These are phyloP conservation scores for Drosophila sturtevanti DNA, from an alignment of 1,140 invertebrate species.

Conservation along the genomic window DNA sequence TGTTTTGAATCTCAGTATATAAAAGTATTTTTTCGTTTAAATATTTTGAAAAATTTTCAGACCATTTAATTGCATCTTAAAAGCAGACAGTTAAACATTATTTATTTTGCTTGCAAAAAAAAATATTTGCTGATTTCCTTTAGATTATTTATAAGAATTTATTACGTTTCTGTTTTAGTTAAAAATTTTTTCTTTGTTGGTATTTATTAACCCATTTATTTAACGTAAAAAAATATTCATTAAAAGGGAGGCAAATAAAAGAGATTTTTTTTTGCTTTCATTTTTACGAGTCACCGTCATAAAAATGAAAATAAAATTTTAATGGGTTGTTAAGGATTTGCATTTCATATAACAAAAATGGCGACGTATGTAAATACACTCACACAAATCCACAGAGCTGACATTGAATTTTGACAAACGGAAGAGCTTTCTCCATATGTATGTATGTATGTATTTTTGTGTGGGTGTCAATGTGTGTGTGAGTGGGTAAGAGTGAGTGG, in stretches of 20 bases:
- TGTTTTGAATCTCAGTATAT: no score
- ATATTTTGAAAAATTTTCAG: neutral
- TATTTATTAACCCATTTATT: constrained; percentile 37
- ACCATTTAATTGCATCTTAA: neutral
- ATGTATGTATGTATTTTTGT: neutral
- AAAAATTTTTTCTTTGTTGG: constrained; percentile 7
- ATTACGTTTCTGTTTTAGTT: constrained; percentile 41
- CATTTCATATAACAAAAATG: constrained; percentile 51
- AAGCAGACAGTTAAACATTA: neutral
- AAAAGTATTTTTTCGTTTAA: no score
- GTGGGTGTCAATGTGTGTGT: neutral
- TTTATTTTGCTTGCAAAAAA: neutral
- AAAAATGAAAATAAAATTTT: constrained; percentile 41
- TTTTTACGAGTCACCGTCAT: neutral
- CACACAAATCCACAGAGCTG: constrained; percentile 52
- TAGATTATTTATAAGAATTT: neutral
- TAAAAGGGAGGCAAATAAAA: constrained; percentile 22
- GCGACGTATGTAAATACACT: constrained; percentile 45
- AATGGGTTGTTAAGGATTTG: constrained; percentile 41
- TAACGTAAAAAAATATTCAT: constrained; percentile 13
- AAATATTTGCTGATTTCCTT: constrained; percentile 3
- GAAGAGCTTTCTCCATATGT: constrained; percentile 28
- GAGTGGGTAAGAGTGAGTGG: constrained; percentile 10
- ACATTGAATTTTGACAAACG: constrained; percentile 80
- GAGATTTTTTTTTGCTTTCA: neutral